A percentile compares a stretch with the other conserved stretches of the same genome.
These are phyloP conservation scores for Arge pagana DNA, from an alignment of 2,888 invertebrate species.

Conservation along the genomic window DNA sequence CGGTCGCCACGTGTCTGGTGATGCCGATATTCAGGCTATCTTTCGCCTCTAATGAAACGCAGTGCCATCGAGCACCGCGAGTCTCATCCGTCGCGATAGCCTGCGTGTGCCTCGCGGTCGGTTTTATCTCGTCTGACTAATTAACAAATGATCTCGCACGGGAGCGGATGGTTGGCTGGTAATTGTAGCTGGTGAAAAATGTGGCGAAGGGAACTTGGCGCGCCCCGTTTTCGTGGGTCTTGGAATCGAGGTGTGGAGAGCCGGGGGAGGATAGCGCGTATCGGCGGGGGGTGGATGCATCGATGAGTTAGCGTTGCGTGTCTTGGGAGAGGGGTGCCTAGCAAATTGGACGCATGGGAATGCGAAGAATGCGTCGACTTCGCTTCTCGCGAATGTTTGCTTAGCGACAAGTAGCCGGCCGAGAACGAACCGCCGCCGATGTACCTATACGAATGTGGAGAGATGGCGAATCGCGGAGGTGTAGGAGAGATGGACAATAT, in stretches of 20 bases:
- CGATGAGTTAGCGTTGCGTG: neutral
- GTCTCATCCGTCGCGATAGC: no score
- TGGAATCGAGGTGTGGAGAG: no score
- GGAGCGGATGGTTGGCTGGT: no score
- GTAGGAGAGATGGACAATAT: constrained; percentile 7
- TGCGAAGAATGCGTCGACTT: constrained; percentile 25
- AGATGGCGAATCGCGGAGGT: neutral
- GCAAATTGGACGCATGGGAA: constrained; percentile 32
- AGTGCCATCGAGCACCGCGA: neutral
- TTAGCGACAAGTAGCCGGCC: constrained; percentile 1
- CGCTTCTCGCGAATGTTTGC: constrained; percentile 8
- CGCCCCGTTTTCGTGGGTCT: no score
- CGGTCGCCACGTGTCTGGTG: constrained; percentile 19
- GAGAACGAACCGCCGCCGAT: neutral
- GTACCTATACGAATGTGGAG: neutral
- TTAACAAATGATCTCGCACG: no score
- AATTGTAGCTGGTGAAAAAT: no score
- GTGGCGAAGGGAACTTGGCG: no score
- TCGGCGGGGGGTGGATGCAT: no score
- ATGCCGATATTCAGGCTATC: constrained; percentile 15
- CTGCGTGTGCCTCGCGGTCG: no score
- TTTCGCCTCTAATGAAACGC: constrained; percentile 13
- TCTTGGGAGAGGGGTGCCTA: constrained; percentile 21
- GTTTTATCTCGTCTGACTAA: no score
- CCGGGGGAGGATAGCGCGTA: no score